phyloP scores from a whole-genome alignment of 2,797 vertebrate genomes.

The Pseudotriccus pelzelni region DNA sequence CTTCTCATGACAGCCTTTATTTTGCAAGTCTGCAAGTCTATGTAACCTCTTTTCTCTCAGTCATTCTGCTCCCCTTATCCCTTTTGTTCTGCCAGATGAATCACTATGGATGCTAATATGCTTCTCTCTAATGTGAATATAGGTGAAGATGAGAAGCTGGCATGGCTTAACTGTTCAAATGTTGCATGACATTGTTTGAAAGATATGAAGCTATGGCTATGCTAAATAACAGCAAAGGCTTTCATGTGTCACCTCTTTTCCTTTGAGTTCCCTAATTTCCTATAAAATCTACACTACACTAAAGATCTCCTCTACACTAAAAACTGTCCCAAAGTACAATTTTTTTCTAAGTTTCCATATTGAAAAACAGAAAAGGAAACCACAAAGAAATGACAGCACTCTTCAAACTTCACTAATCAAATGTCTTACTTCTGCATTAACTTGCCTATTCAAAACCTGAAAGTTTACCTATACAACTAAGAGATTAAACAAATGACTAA shows the following conservation, averaged over 20 bases:
- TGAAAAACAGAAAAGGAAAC: neutral
- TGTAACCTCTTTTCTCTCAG: neutral
- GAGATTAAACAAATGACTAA: slow-evolving; percentile 24
- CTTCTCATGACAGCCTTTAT: neutral
- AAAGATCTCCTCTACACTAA: neutral
- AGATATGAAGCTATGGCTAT: neutral
- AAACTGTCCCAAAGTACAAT: neutral
- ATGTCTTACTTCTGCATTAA: neutral
- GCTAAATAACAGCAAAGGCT: slow-evolving; percentile 12
- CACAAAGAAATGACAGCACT: neutral
- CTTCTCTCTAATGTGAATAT: neutral
- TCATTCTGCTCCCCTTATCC: neutral
- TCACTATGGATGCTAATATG: neutral
- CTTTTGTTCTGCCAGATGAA: slow-evolving; percentile 32
- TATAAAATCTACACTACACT: neutral
- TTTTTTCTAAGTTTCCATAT: neutral
- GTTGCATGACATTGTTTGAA: neutral
- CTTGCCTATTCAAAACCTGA: neutral
- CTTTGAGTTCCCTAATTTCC: neutral
- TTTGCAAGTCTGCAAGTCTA: neutral
- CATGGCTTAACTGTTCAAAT: slow-evolving; percentile 7
- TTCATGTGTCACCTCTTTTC: neutral
- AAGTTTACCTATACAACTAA: neutral
- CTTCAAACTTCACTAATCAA: neutral
- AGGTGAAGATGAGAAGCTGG: neutral